A percentile compares a stretch with the other conserved stretches of the same genome.
Conservation (phyloP, 2,113 vertebrate species). For the Scytalopus superciliaris region DNA sequence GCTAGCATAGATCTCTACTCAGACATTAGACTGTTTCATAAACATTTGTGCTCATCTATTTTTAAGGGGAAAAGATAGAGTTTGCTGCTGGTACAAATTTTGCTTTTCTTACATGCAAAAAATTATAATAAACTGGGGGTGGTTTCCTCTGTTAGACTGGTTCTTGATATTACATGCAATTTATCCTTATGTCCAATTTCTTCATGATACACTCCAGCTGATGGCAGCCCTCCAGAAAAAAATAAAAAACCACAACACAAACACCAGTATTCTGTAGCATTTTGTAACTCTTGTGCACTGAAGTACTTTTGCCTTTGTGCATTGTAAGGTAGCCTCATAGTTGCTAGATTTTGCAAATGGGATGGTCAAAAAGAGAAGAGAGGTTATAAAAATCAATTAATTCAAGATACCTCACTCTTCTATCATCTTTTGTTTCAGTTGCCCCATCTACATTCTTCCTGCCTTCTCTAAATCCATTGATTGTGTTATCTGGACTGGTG, state of each 20-base stretch:
- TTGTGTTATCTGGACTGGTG: not conserved
- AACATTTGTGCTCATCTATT: not conserved
- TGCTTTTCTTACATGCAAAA: not conserved
- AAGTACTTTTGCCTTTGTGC: not conserved
- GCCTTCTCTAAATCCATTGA: not conserved
- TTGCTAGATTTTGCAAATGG: not conserved
- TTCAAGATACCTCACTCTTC: not conserved
- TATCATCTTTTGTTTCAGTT: not conserved
- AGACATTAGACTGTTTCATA: not conserved
- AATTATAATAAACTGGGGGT: not conserved
- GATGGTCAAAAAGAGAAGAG: not conserved
- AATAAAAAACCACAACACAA: not conserved
- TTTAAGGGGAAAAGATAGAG: not conserved
- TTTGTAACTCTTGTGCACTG: no score
- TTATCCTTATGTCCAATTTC: not conserved
- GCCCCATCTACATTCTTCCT: not conserved
- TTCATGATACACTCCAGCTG: not conserved
- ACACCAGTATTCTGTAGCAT: accelerated
- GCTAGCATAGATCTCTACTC: not conserved
- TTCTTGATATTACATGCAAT: not conserved
- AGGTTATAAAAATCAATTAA: not conserved
- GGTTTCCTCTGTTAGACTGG: not conserved
- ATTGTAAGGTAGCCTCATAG: not conserved
- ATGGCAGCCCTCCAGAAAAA: not conserved
- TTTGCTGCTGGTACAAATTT: not conserved